Base-by-base conservation (phyloP, 2,888 invertebrate species). In the Perizoma flavofasciatum region DNA sequence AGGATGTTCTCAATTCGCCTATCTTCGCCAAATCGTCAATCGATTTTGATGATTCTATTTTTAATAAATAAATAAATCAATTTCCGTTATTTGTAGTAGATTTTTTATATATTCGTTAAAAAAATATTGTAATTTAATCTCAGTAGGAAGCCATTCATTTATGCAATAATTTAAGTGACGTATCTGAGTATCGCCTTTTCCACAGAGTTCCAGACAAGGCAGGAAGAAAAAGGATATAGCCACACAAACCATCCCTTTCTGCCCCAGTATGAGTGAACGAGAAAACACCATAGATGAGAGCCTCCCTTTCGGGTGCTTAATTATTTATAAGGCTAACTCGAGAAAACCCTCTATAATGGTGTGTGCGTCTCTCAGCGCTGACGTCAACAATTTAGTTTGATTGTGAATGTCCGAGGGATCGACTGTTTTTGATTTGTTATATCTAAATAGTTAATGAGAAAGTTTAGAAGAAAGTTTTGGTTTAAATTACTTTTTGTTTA, bases 331-430 rank as follows among this genome's bases (percentile, higher is more conserved):
- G 5, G 9, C 51, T 33, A 4, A 33, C 4, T 55, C 55, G 8
- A 11, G 40, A 49, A 0, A 51, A 10, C 58, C 62, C 11, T 49
- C 44, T 10, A 55, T 35, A 51, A 10, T 62, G 10, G 33, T 62
- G 32, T n/a, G 45, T n/a, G 47, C 46, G n/a, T 55, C 40, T 32
- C 35, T 62, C 7, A 44, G 34, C 1, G 34, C 10, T 4, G 39
- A 11, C 4, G 11, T 48, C 33, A 34, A 44, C 6, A 49, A 49
- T 9, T 44, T 52, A 43, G 22, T 33, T 41, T 9, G 11, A 11
- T 33, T 50, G 41, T 50, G 32, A 41, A 33, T 34, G n/a, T 22
- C 3, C 22, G 22, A 22, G 5, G 41, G 41, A 34, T 43, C 43
- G 11, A 8, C 43, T 11, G 34, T 11, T 43, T 47, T 54, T 54